Conservation (phyloP, 1,140 invertebrate species). For the Pollicipes pollicipes region DNA sequence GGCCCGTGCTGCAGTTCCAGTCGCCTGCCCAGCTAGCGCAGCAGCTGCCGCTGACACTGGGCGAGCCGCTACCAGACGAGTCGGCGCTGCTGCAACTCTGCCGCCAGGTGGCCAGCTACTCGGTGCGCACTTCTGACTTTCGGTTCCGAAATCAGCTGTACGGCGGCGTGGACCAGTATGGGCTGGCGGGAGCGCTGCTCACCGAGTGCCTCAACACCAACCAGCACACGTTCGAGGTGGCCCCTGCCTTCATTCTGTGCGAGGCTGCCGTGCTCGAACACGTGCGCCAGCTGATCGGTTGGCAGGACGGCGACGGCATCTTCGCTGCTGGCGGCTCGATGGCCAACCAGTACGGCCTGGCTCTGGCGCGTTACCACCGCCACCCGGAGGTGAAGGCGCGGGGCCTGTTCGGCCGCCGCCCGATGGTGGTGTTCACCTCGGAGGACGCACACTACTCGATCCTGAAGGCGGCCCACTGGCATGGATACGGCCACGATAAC, state of each 20-base stretch:
- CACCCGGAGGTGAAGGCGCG: conserved; percentile 62
- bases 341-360: conserved; percentile 86
- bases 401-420: conserved; percentile 42
- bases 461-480: conserved; percentile 53
- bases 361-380: conserved; percentile 57
- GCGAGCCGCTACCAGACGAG: conserved; percentile 37
- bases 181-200: conserved; percentile 63
- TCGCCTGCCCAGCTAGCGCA: conserved; percentile 10
- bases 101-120: conserved; percentile 41
- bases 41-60: conserved; percentile 41
- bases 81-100: conserved; percentile 44
- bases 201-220: conserved; percentile 70
- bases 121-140: conserved; percentile 49
- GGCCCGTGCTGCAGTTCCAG: conserved; percentile 11
- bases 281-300: conserved; percentile 75
- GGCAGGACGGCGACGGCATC: conserved; percentile 63
- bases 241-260: conserved; percentile 71
- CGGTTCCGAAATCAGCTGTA: conserved; percentile 59
- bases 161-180: conserved; percentile 64
- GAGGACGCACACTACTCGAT: conserved; percentile 90
- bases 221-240: conserved; percentile 80
- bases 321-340: conserved; percentile 91
- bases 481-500: conserved; percentile 55
- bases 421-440: conserved; percentile 60
- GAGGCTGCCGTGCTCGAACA: conserved; percentile 52